Evolutionary conservation across 2,113 vertebrate species (phyloP).

Genomic region (Lagenorhynchus albirostris): DNA sequence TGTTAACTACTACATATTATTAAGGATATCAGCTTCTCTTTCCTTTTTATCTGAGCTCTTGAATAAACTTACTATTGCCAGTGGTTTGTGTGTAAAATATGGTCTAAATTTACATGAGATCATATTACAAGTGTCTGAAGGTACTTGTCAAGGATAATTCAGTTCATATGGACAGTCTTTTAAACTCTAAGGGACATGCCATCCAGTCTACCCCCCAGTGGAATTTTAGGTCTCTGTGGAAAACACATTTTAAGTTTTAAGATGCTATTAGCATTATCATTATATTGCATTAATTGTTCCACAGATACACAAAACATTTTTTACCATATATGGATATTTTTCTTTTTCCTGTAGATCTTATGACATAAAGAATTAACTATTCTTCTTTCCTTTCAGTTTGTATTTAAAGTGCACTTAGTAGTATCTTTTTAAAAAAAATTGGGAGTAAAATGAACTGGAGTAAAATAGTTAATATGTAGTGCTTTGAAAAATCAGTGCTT

Average conservation of each 20-base stretch:
- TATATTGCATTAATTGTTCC: neutral
- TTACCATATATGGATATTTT: neutral
- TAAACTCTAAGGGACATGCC: constrained; percentile 84
- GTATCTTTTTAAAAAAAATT: neutral
- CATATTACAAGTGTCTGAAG: constrained; percentile 89
- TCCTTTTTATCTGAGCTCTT: constrained; percentile 82
- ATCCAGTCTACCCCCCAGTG: constrained; percentile 82
- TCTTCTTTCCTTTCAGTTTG: neutral
- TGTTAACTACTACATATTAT: constrained; percentile 83
- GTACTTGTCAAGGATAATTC: constrained; percentile 91
- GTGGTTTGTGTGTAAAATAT: constrained; percentile 84
- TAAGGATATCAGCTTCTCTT: constrained; percentile 81
- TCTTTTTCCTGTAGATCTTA: neutral
- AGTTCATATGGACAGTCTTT: constrained; percentile 88
- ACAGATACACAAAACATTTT: neutral
- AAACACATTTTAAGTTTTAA: constrained; percentile 77
- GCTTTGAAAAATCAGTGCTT: constrained; percentile 72
- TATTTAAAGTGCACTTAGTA: neutral
- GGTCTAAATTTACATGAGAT: constrained; percentile 92
- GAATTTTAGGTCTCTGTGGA: constrained; percentile 81
- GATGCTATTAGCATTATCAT: constrained; percentile 36
- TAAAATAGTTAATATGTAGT: constrained; percentile 68
- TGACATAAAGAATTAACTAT: neutral
- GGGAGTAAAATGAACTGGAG: constrained; percentile 49
- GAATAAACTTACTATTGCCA: constrained; percentile 83